Evolutionary conservation across 2,888 invertebrate genomes (phyloP), one percentile per base, ranked within the genome.

Genomic region (Ischnura elegans): DNA sequence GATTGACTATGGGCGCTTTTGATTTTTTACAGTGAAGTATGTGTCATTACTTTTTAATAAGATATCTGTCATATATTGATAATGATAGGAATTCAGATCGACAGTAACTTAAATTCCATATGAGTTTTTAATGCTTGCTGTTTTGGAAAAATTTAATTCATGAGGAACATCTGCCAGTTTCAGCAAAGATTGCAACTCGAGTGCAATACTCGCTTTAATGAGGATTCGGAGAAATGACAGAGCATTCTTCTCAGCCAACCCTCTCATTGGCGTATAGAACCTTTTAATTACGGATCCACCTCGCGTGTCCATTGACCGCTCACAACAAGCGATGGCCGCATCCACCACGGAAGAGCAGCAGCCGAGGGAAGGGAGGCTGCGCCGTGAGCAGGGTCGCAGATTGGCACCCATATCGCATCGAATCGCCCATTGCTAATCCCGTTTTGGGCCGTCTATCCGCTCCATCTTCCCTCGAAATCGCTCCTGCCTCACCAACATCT

Each of bases 341-440:
- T 87, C 87, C 29, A 29, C 36, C 87, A 61, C 55, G 61, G 90
- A 90, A 61, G 87, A 21, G 87, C 51, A 1, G 46, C n/a, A 25
- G 19, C n/a, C 25, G 43, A 46, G 42, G 36, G 76, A 42, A 42
- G 51, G 87, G 87, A 61, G 90, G 61, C 61, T 61, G 61, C 16
- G 61, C 90, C 61, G 90, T 90, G 90, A 90, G 90, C 61, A 66
- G 90, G 66, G 61, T 90, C 36, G 36, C 13, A 76, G 76, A 76
- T 76, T 76, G 76, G 36, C 16, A 13, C 16, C 36, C 76, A 13
- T 36, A 61, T 19, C n/a, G n/a, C 61, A 61, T 61, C 61, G n/a
- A 25, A 76, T 76, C 76, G 76, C 36, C 76, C 36, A 13, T 51
- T 36, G 76, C 76, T 76, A 36, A 76, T 76, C 76, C 76, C 76